These are phyloP conservation scores for Ostrea edulis DNA, from an alignment of 1,140 invertebrate genomes.

Conservation along the genomic window DNA sequence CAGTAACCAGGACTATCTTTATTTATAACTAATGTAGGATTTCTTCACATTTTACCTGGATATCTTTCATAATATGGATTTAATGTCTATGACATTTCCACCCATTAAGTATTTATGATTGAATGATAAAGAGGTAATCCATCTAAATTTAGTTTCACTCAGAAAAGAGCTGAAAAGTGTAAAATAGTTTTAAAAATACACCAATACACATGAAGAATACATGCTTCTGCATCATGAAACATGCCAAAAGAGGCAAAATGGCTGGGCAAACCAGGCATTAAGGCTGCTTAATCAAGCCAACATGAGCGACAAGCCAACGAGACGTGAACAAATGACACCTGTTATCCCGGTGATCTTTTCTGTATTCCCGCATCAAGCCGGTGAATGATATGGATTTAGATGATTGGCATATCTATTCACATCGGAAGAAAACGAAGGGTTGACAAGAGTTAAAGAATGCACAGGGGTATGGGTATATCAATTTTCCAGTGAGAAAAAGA, in stretches of 20 bases:
- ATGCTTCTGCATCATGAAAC: constrained; percentile 7
- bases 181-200: not conserved
- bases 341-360: not conserved
- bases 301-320: constrained; percentile 2
- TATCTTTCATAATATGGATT: not conserved
- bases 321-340: constrained; percentile 28
- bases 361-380: not conserved
- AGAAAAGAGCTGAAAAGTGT: constrained; percentile 21
- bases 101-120: not conserved
- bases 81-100: not conserved
- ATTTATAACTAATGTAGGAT: too few species aligned
- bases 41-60: too few species aligned
- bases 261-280: not conserved
- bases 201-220: not conserved
- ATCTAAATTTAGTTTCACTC: not conserved
- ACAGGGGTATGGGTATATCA: not conserved
- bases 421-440: not conserved
- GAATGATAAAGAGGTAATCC: not conserved
- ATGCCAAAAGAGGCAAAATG: constrained; percentile 13
- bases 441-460: constrained; percentile 32
- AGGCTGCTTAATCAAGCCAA: constrained; percentile 14
- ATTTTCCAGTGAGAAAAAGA: constrained; percentile 10
- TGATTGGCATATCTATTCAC: constrained; percentile 35
- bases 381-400: constrained; percentile 24
- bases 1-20: too few species aligned